A percentile compares a stretch with the other conserved stretches of the same genome.
These are phyloP conservation scores for Hydrolagus colliei DNA, from an alignment of 2,797 vertebrate species.

Conservation along the genomic window DNA sequence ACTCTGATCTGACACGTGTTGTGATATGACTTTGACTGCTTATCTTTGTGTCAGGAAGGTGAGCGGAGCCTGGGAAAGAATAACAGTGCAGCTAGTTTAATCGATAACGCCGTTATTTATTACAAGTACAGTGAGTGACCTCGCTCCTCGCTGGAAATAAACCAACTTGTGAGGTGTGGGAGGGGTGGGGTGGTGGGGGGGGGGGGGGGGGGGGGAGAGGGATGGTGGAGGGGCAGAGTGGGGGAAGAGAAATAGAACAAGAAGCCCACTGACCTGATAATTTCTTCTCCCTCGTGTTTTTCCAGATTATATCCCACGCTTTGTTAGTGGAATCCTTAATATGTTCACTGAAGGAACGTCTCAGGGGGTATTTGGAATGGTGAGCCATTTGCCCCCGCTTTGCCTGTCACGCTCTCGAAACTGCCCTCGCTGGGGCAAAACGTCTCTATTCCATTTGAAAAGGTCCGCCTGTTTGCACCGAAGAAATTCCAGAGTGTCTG, in stretches of 20 bases:
- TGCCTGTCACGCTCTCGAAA: conserved; percentile 32
- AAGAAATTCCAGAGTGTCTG: conserved; percentile 37
- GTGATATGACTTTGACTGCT: neutral
- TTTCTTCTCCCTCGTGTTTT: conserved; percentile 58
- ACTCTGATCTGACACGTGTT: neutral
- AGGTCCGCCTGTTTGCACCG: neutral
- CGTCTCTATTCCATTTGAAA: neutral
- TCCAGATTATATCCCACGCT: conserved; percentile 73
- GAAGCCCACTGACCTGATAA: conserved; percentile 61
- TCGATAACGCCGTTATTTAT: neutral
- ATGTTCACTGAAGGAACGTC: conserved; percentile 69
- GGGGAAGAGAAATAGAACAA: neutral
- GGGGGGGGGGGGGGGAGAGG: too few species aligned
- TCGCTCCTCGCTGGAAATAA: neutral
- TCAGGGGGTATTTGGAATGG: conserved; percentile 46
- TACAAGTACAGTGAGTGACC: neutral
- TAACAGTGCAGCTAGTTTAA: neutral
- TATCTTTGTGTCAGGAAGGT: neutral
- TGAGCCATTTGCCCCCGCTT: conserved; percentile 49
- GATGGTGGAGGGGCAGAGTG: too few species aligned
- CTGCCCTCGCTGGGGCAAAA: conserved; percentile 3
- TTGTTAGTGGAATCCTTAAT: conserved; percentile 61
- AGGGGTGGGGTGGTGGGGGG: too few species aligned
- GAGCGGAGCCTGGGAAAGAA: neutral
- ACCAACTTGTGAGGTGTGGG: neutral